These are phyloP conservation scores for Antigone vipio DNA, from an alignment of 2,113 vertebrate genomes.

Conservation along the genomic window DNA sequence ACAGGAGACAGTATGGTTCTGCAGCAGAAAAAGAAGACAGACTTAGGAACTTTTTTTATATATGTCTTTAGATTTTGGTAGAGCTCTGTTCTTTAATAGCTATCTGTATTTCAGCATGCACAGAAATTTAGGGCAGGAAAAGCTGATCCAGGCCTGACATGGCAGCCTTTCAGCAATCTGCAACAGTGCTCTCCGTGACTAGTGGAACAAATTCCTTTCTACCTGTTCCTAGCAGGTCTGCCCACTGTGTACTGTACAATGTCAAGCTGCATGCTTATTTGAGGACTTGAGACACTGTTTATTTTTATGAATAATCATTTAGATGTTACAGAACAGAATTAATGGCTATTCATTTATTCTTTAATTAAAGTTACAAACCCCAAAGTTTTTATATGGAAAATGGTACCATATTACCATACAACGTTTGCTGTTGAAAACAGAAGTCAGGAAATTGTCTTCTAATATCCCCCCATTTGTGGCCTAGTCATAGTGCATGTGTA, in stretches of 20 bases:
- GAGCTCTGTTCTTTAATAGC: not conserved
- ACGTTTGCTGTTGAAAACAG: not conserved
- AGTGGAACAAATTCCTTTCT: not conserved
- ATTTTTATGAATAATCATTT: constrained; percentile 25
- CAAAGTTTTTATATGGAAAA: not conserved
- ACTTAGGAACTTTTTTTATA: not conserved
- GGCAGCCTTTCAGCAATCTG: not conserved
- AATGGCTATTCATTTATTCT: not conserved
- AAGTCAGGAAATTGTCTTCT: not conserved
- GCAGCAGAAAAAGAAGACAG: not conserved
- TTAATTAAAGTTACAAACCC: not conserved
- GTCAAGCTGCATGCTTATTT: not conserved
- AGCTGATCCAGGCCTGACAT: not conserved
- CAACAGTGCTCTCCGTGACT: not conserved
- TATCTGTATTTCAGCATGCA: not conserved
- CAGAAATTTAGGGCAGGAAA: not conserved
- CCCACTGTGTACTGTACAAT: not conserved
- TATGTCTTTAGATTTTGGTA: not conserved
- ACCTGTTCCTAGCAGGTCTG: not conserved
- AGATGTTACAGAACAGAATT: not conserved
- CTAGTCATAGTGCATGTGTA: not conserved
- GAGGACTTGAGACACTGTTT: not conserved
- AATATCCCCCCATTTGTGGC: not conserved
- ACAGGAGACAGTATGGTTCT: not conserved
- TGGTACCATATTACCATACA: not conserved